Percentiles rank a stretch among this genome's conserved stretches.
phyloP scores from a whole-genome alignment of 2,797 vertebrate genomes.

The Monodelphis domestica region DNA sequence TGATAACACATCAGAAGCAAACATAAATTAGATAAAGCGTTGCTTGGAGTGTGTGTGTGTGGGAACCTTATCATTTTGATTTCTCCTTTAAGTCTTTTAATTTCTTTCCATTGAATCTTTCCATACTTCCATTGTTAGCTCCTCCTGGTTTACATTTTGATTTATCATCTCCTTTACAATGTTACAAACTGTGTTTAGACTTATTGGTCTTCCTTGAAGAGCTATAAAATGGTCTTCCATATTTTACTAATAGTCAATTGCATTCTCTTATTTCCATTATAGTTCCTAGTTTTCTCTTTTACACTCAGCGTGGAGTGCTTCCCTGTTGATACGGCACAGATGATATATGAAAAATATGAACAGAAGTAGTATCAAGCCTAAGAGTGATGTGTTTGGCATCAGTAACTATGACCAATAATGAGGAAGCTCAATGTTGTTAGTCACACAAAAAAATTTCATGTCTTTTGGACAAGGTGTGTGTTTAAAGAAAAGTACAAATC shows the following conservation, averaged over 20 bases:
- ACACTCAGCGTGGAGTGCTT: neutral
- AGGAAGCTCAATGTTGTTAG: neutral
- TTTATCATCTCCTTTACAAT: neutral
- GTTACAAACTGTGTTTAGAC: neutral
- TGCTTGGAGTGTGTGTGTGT: neutral
- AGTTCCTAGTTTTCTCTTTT: neutral
- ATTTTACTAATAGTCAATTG: neutral
- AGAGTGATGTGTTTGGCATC: neutral
- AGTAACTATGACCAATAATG: neutral
- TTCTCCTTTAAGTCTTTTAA: neutral
- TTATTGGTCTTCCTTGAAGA: neutral
- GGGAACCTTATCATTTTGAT: neutral
- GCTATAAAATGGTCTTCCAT: neutral
- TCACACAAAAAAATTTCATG: neutral
- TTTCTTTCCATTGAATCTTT: neutral
- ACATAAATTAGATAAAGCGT: neutral
- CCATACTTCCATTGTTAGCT: neutral
- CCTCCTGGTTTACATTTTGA: neutral
- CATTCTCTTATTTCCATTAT: neutral
- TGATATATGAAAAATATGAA: neutral
- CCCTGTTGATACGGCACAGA: neutral
- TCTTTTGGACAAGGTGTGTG: neutral
- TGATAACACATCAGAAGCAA: neutral
- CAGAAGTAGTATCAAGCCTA: neutral
- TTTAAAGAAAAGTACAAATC: neutral